These are phyloP conservation scores for Teinopalpus imperialis DNA, from an alignment of 2,888 invertebrate genomes.

Conservation along the genomic window DNA sequence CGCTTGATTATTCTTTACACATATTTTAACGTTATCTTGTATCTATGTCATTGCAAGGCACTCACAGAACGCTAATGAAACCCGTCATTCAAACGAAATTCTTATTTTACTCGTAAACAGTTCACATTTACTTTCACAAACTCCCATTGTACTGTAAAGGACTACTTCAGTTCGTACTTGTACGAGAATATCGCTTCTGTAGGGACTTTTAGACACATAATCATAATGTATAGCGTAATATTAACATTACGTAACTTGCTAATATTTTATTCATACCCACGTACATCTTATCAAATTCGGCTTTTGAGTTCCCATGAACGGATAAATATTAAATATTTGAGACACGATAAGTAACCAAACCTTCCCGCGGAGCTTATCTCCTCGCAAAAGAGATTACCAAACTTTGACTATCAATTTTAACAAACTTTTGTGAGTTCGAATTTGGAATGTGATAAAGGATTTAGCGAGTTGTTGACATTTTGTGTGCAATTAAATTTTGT, in stretches of 20 bases:
- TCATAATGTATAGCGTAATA: slow-evolving; percentile 24
- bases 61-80: slow-evolving; percentile 17
- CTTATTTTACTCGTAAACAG: slow-evolving; percentile 8
- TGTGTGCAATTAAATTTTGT: slow-evolving; percentile 18
- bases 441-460: slow-evolving; percentile 46
- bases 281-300: slow-evolving; percentile 32
- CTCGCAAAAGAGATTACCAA: slow-evolving; percentile 52
- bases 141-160: slow-evolving; percentile 14
- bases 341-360: slow-evolving; percentile 47
- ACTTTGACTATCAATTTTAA: slow-evolving; percentile 54
- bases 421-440: slow-evolving; percentile 47
- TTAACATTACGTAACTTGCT: slow-evolving; percentile 25
- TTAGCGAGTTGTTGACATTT: slow-evolving; percentile 37
- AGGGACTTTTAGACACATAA: slow-evolving; percentile 15
- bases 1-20: too few relatives aligned
- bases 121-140: slow-evolving; percentile 20
- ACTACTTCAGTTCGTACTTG: slow-evolving; percentile 17
- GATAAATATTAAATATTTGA: slow-evolving; percentile 50
- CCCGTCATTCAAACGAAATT: slow-evolving; percentile 11
- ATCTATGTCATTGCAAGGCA: too few relatives aligned
- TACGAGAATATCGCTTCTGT: slow-evolving; percentile 18
- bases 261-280: slow-evolving; percentile 26
- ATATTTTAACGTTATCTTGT: too few relatives aligned
- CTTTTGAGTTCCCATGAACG: slow-evolving; percentile 36
- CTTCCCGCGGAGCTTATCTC: slow-evolving; percentile 54